Percentiles rank a stretch among this genome's conserved stretches.
phyloP scores from a whole-genome alignment of 2,113 vertebrate genomes.

The Vimba vimba region DNA sequence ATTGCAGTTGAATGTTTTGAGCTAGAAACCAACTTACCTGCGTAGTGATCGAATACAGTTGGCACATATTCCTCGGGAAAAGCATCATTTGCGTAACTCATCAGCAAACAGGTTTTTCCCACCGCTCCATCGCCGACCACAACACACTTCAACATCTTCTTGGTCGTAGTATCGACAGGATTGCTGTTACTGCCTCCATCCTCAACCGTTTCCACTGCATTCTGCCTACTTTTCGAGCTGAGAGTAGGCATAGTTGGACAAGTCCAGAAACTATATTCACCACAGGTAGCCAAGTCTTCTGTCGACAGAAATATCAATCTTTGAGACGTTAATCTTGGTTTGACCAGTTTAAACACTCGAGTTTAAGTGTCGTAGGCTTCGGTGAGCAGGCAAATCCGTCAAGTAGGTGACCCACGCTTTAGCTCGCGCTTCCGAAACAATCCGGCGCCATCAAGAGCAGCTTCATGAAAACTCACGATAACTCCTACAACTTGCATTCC shows the following conservation, averaged over 20 bases:
- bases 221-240: slow-evolving; percentile 42
- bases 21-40: slow-evolving; percentile 76
- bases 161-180: not conserved
- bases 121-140: slow-evolving; percentile 97
- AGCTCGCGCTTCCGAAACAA: slow-evolving; percentile 37
- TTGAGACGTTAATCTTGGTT: not conserved
- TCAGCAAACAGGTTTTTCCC: slow-evolving; percentile 96
- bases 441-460: slow-evolving; percentile 17
- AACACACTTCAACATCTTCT: slow-evolving; percentile 93
- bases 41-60: slow-evolving; percentile 97
- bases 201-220: slow-evolving; percentile 25
- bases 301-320: not conserved
- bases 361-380: not conserved
- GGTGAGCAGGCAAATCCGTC: slow-evolving; percentile 1
- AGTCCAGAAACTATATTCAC: slow-evolving; percentile 11
- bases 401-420: slow-evolving; percentile 28
- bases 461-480: slow-evolving; percentile 27
- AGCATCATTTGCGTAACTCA: slow-evolving; percentile 98
- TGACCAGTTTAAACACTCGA: slow-evolving; percentile 5
- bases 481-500: slow-evolving; percentile 50
- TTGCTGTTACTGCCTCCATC: slow-evolving; percentile 40
- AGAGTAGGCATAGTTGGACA: slow-evolving; percentile 50
- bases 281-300: not conserved
- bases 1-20: not conserved
- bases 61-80: slow-evolving; percentile 98